Percentiles rank a stretch among this genome's conserved stretches.
Conservation (phyloP, 2,888 invertebrate species). For the Microctonus aethiopoides region DNA sequence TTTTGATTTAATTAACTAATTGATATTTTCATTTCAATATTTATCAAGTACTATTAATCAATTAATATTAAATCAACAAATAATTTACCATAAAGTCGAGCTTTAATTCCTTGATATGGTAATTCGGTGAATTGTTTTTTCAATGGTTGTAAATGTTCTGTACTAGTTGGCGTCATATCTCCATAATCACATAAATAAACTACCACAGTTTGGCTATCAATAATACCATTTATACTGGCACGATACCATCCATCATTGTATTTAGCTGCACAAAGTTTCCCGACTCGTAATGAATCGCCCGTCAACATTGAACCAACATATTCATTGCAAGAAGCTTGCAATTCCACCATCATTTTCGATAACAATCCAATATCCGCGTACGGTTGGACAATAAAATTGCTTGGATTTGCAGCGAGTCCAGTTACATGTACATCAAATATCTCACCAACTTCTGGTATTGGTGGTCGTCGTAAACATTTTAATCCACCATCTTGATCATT, state of each 20-base stretch:
- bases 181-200: conserved; percentile 77
- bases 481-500: conserved; percentile 34
- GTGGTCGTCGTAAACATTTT: conserved; percentile 61
- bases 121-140: conserved; percentile 70
- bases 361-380: conserved; percentile 30
- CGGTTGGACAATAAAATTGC: conserved; percentile 74
- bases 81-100: conserved; percentile 72
- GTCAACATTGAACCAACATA: conserved; percentile 68
- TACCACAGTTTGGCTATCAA: conserved; percentile 70
- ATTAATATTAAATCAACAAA: conserved; percentile 7
- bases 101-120: conserved; percentile 76
- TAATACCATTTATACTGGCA: conserved; percentile 70
- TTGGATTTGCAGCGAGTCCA: conserved; percentile 79
- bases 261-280: conserved; percentile 77
- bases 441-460: conserved; percentile 68
- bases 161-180: conserved; percentile 71
- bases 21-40: not conserved
- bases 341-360: conserved; percentile 72
- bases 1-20: not conserved
- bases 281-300: conserved; percentile 66
- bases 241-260: conserved; percentile 71
- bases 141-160: conserved; percentile 71
- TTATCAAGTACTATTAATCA: not conserved
- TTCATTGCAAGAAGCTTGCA: conserved; percentile 74
- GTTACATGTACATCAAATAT: conserved; percentile 80